Evolutionary conservation across 2,888 invertebrate species (phyloP).

Genomic region (Hypselothyrea guttata): DNA sequence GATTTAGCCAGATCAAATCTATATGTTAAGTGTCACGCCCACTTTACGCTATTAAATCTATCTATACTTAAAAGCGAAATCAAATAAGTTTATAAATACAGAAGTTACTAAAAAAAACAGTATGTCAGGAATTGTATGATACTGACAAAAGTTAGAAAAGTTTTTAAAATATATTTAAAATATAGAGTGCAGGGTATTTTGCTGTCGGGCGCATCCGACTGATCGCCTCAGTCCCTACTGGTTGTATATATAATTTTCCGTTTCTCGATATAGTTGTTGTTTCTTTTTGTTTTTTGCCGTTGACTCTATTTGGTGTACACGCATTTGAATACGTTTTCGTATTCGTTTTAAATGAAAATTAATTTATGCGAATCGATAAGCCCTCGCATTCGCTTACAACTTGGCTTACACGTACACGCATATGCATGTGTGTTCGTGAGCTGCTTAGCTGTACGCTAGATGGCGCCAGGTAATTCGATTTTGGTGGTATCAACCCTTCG

Average conservation of each 20-base stretch:
- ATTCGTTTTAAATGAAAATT: constrained; percentile 75
- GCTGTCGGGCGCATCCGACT: too few species aligned
- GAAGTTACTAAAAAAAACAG: too few species aligned
- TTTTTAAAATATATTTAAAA: too few species aligned
- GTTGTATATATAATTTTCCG: too few species aligned
- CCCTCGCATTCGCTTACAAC: constrained; percentile 24
- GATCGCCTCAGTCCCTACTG: too few species aligned
- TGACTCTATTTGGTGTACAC: constrained; percentile 63
- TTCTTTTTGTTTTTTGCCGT: constrained; percentile 41
- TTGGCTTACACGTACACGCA: background rate
- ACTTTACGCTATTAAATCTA: too few species aligned
- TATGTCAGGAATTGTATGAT: constrained; percentile 13
- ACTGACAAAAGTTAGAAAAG: too few species aligned
- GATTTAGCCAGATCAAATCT: too few species aligned
- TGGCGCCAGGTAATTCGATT: constrained; percentile 49
- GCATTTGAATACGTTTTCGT: constrained; percentile 68
- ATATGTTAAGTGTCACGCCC: too few species aligned
- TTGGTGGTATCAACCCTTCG: constrained; percentile 48
- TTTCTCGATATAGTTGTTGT: constrained; percentile 49
- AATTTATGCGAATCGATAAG: constrained; percentile 77
- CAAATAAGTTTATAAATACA: too few species aligned
- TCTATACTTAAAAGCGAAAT: too few species aligned
- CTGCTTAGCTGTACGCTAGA: constrained; percentile 34
- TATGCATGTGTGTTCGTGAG: constrained; percentile 29
- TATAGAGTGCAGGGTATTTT: too few species aligned